Base-by-base conservation (phyloP, 2,888 invertebrate species). In the Perizoma flavofasciatum region DNA sequence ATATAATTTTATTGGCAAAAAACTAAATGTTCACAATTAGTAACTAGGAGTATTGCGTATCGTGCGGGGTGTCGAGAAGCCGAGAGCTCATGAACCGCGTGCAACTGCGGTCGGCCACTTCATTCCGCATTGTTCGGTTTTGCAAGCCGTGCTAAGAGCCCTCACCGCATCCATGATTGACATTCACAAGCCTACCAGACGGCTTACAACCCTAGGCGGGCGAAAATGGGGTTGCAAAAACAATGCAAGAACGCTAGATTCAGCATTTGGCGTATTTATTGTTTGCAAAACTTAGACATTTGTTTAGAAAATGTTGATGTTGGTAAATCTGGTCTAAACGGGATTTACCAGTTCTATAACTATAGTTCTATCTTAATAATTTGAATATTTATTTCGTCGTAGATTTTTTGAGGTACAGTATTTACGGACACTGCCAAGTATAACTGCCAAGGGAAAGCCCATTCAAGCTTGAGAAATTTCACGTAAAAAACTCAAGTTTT, bases 91-190 rank as follows among this genome's bases (percentile, higher is more conserved):
- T 73, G 70, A 65, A 51, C 54, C 10, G 43, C 40, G 40, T 51
- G 54, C 61, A 62, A 77, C 78, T 80, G 78, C 73, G 75, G 79
- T 79, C 77, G 68, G 62, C 76, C 79, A 84, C 85, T 83, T 78
- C 80, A 86, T 83, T 83, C 74, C 77, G 75, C 83, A 88, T 90
- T 90, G 88, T 90, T 86, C 85, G 75, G 79, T 81, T 79, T 78
- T 70, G 84, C 82, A 84, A 83, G 79, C 61, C 57, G 41, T 78
- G 84, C 37, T 72, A 70, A 88, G 85, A 74, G 80, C 80, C 68
- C 87, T 89, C 72, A 77, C 67, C 73, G 68, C 77, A 77, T 74
- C 77, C 79, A 79, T 83, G 82, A 86, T 88, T 86, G 88, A 83
- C 82, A 84, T 89, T 86, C 84, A 82, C 77, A 77, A 79, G 68